Conservation (phyloP, 2,888 invertebrate genomes). For the Cataglyphis altisquamis region DNA sequence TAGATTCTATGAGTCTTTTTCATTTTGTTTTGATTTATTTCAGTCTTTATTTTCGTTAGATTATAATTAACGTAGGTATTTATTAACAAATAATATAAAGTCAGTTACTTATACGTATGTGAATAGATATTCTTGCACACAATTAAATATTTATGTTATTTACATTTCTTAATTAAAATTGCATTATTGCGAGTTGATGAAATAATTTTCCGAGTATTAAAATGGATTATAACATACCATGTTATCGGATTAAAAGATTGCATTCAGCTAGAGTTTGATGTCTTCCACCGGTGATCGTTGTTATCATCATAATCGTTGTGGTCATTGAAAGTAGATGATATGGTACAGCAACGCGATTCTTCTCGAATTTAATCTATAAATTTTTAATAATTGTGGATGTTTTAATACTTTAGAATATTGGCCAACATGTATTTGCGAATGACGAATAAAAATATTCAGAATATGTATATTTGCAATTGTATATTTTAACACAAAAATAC, state of each 20-base stretch:
- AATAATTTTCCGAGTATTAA: not conserved
- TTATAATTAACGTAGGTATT: not conserved
- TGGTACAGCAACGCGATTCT: not conserved
- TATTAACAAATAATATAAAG: not conserved
- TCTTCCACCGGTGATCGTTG: not conserved
- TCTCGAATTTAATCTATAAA: not conserved
- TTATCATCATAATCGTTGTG: not conserved
- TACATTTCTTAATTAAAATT: constrained; percentile 28
- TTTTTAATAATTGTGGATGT: constrained; percentile 3
- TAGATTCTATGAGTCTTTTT: not conserved
- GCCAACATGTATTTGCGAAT: not conserved
- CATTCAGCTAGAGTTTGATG: not conserved
- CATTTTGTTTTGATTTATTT: not conserved
- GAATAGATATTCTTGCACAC: not conserved
- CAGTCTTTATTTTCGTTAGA: not conserved
- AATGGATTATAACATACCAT: constrained; percentile 2
- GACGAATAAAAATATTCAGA: not conserved
- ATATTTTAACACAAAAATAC: not conserved
- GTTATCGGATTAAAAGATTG: constrained; percentile 16
- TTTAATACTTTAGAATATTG: not conserved
- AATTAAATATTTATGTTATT: constrained; percentile 12
- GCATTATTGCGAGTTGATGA: constrained; percentile 32
- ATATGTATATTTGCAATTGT: not conserved
- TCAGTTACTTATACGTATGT: not conserved
- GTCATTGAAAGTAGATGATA: not conserved